phyloP scores from a whole-genome alignment of 2,888 invertebrate genomes.

The Bursaphelenchus okinawaensis region DNA sequence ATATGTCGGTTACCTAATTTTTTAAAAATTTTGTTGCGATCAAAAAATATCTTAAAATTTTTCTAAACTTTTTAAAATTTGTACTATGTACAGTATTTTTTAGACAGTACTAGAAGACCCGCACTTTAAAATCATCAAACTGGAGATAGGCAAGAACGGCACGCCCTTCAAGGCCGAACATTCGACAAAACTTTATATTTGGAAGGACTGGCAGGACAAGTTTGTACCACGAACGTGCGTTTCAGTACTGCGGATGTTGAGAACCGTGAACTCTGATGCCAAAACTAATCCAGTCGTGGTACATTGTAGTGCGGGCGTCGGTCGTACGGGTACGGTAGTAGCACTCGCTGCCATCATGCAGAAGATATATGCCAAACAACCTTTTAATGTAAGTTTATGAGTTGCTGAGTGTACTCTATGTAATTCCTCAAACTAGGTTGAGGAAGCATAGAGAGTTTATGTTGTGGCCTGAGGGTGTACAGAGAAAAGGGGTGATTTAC shows the following conservation, averaged over 20 bases:
- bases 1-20: too few species aligned
- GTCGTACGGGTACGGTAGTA: slow-evolving; percentile 15
- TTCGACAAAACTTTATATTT: neutral
- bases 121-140: neutral
- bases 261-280: neutral
- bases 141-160: slow-evolving; percentile 7
- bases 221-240: slow-evolving; percentile 14
- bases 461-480: too few species aligned
- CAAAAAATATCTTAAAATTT: too few species aligned
- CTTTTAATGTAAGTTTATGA: slow-evolving; percentile 1
- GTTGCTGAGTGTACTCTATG: too few species aligned
- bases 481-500: too few species aligned
- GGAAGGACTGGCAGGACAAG: slow-evolving; percentile 22
- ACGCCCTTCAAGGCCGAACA: neutral
- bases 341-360: slow-evolving; percentile 8
- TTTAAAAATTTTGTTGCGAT: too few species aligned
- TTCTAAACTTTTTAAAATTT: too few species aligned
- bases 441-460: too few species aligned
- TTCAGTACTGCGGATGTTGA: slow-evolving; percentile 15
- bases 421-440: too few species aligned
- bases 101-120: neutral
- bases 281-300: neutral
- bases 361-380: neutral
- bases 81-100: neutral
- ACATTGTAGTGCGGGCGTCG: slow-evolving; percentile 13